Base-by-base conservation (phyloP, 2,888 invertebrate species). In the Drosophila quinaria region DNA sequence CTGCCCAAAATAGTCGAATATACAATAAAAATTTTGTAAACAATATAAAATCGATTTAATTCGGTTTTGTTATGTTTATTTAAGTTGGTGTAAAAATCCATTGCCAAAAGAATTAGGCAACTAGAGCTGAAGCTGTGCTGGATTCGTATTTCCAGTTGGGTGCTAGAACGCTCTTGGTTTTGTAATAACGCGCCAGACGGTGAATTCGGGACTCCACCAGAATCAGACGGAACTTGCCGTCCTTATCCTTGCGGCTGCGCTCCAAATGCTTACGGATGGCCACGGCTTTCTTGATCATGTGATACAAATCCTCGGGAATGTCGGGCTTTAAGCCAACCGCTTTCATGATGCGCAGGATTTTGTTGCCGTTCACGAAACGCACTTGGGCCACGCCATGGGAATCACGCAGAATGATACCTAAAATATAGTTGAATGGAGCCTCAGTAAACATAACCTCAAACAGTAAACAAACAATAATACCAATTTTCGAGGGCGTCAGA, bases 81-180 rank as follows among this genome's bases (percentile, higher is more conserved):
- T 74, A 37, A 50, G 6, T 29, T 56, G 31, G 37, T 44, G 46
- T 65, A 74, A 60, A 74, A 52, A 41, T 31, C 5, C 15, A 17
- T 22, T 29, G 8, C 17, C 11, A 2, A 1, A 39, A 22, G 3
- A 39, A 22, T 60, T 74, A 68, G 35, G 80, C 69, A 52, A 99
- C 99, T 10, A 62, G 25, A 29, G 58, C 46, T 80, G 99, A 99
- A 58, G 99, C 99, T 71, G 99, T 99, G 93, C 97, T 97, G 46
- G 98, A 98, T 93, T 98, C 98, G 92, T 99, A 99, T 94, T 98
- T 99, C 99, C 99, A 99, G 94, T 97, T 99, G 41, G 99, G 98
- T 64, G 99, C 96, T 76, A 99, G 95, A 73, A 98, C 97, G 90
- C 96, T 96, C 94, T 97, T 98, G 59, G 97, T 97, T 94, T 99